These are phyloP conservation scores for Molothrus ater DNA, from an alignment of 2,797 vertebrate genomes.

Conservation along the genomic window DNA sequence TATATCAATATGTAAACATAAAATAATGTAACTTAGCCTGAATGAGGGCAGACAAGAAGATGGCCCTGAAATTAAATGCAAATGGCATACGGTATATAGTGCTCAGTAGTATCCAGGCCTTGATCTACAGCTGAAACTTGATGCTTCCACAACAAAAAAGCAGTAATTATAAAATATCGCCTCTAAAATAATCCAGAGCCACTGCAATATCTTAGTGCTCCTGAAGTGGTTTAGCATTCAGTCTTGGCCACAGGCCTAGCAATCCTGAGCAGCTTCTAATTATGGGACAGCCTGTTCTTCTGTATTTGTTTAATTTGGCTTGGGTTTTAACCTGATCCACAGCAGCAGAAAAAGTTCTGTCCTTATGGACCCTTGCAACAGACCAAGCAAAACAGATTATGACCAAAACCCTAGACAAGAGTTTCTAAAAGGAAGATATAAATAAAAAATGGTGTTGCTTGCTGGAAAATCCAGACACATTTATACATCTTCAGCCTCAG, in stretches of 20 bases:
- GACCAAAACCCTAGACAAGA: not conserved
- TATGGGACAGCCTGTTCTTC: not conserved
- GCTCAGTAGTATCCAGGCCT: not conserved
- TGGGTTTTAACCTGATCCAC: conserved; percentile 30
- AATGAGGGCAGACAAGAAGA: not conserved
- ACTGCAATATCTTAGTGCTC: not conserved
- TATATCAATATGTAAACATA: not conserved
- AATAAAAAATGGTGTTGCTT: not conserved
- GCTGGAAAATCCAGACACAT: not conserved
- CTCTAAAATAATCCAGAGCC: not conserved
- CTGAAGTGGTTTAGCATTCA: not conserved
- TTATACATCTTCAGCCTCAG: not conserved
- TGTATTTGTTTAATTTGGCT: conserved; percentile 34
- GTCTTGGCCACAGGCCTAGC: not conserved
- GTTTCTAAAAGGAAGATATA: not conserved
- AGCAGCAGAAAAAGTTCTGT: not conserved
- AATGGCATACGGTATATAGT: not conserved
- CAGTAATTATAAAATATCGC: not conserved
- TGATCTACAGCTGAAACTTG: not conserved
- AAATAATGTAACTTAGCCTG: not conserved
- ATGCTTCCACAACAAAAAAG: not conserved
- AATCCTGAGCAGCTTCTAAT: not conserved
- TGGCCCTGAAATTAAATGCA: not conserved
- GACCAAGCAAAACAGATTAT: not conserved
- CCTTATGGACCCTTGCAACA: not conserved